These are phyloP conservation scores for Trichogramma dendrolimi DNA, from an alignment of 2,888 invertebrate genomes.

Conservation along the genomic window DNA sequence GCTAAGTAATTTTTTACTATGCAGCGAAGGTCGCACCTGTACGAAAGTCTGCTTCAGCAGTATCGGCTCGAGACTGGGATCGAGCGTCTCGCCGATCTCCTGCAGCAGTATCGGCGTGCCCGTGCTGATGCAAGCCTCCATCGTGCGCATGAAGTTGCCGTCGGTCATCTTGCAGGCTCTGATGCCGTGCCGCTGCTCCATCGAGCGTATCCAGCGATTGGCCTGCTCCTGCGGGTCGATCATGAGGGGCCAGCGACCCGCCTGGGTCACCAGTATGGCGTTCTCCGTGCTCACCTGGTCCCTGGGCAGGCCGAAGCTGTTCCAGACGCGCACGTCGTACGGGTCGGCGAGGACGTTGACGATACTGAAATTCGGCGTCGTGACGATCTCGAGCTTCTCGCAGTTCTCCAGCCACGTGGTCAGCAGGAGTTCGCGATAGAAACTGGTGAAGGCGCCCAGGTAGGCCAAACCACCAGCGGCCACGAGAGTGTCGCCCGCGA, in stretches of 20 bases:
- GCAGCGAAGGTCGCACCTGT: slow-evolving; percentile 53
- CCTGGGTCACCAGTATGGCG: slow-evolving; percentile 81
- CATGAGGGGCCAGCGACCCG: slow-evolving; percentile 83
- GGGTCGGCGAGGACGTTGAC: slow-evolving; percentile 74
- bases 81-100: slow-evolving; percentile 82
- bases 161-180: slow-evolving; percentile 78
- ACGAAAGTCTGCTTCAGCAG: slow-evolving; percentile 75
- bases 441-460: slow-evolving; percentile 81
- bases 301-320: slow-evolving; percentile 80
- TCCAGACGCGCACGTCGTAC: slow-evolving; percentile 86
- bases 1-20: neutral
- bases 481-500: slow-evolving; percentile 82
- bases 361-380: slow-evolving; percentile 66
- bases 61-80: slow-evolving; percentile 81
- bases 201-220: slow-evolving; percentile 85
- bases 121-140: slow-evolving; percentile 79
- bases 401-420: slow-evolving; percentile 68
- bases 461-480: slow-evolving; percentile 87
- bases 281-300: slow-evolving; percentile 88
- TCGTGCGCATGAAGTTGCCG: slow-evolving; percentile 65
- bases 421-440: slow-evolving; percentile 67
- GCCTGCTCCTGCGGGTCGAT: slow-evolving; percentile 96
- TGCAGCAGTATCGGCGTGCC: slow-evolving; percentile 84
- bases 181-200: slow-evolving; percentile 74
- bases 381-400: slow-evolving; percentile 63